Conservation (phyloP, 2,113 vertebrate genomes). For the Ophthalmolycus amberensis region DNA sequence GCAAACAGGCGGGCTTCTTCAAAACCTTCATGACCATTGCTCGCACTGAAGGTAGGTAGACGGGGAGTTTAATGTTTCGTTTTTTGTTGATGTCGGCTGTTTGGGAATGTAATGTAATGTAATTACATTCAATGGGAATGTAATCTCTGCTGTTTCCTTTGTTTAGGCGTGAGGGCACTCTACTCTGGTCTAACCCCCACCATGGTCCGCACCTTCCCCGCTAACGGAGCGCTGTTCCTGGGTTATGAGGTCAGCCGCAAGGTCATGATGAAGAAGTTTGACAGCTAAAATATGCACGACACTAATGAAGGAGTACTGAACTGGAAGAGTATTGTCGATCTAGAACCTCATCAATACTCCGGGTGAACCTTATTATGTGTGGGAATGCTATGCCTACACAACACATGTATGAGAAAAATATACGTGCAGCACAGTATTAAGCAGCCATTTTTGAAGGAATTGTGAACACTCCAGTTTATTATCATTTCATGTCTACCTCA, state of each 20-base stretch:
- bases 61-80: background rate
- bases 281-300: conserved; percentile 49
- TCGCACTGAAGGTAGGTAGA: conserved; percentile 87
- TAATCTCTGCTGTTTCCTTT: conserved; percentile 29
- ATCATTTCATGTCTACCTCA: conserved; percentile 64
- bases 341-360: conserved; percentile 5
- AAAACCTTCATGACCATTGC: conserved; percentile 88
- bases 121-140: background rate
- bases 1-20: conserved; percentile 91
- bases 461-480: conserved; percentile 26
- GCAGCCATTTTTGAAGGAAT: conserved; percentile 4
- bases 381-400: background rate
- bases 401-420: background rate
- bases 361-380: background rate
- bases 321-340: background rate
- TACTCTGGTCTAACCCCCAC: conserved; percentile 97
- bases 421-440: background rate
- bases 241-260: conserved; percentile 93
- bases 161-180: conserved; percentile 88
- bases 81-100: background rate
- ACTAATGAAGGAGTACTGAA: background rate
- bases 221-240: conserved; percentile 94
- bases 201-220: conserved; percentile 94
- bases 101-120: no score
- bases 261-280: conserved; percentile 91